Percentiles rank a stretch among this genome's conserved stretches.
Conservation (phyloP, 2,113 vertebrate genomes). For the Apus apus region DNA sequence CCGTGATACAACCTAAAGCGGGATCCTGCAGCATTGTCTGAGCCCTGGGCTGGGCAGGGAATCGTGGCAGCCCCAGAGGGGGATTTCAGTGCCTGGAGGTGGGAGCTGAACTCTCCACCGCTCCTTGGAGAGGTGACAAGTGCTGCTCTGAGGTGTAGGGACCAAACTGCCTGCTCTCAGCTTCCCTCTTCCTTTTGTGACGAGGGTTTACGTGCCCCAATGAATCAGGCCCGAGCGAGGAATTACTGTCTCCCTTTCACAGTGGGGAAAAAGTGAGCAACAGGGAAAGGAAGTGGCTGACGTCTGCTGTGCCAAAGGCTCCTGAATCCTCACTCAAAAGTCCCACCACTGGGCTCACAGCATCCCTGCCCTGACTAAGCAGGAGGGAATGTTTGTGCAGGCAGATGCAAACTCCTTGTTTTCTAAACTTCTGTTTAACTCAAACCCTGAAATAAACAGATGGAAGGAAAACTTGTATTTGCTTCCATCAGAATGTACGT, state of each 20-base stretch:
- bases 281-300: background rate
- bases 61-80: background rate
- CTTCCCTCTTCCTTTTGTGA: background rate
- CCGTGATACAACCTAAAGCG: background rate
- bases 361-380: background rate
- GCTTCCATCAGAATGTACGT: background rate
- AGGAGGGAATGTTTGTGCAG: background rate
- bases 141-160: background rate
- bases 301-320: background rate
- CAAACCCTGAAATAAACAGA: background rate
- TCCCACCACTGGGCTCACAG: background rate
- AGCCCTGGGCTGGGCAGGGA: background rate
- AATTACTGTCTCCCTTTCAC: background rate
- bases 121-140: background rate
- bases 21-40: rapidly evolving
- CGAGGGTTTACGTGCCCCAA: background rate
- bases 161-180: background rate
- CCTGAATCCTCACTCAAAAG: rapidly evolving
- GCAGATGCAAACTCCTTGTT: background rate
- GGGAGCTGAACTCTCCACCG: background rate
- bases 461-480: background rate
- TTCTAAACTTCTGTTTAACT: background rate
- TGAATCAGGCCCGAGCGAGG: background rate
- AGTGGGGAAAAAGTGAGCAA: conserved; percentile 48
- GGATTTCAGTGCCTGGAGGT: background rate